These are phyloP conservation scores for Andrena trimmerana DNA, from an alignment of 2,888 invertebrate genomes.

Conservation along the genomic window DNA sequence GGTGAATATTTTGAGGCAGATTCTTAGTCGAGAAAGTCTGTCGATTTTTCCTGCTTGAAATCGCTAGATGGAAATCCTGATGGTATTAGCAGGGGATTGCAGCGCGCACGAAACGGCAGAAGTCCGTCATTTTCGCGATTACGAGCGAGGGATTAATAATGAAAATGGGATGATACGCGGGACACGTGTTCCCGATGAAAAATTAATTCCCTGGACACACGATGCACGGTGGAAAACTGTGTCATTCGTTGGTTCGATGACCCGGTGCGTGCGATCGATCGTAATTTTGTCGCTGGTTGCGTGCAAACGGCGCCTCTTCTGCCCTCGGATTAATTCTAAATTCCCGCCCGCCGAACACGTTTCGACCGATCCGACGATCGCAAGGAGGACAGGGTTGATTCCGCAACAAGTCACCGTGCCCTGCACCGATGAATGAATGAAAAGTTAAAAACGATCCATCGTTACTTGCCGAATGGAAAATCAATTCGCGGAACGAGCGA, in stretches of 20 bases:
- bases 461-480: neutral
- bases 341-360: neutral
- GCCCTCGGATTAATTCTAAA: neutral
- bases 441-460: neutral
- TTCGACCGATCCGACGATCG: too few species aligned
- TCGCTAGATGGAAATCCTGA: neutral
- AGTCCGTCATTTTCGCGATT: neutral
- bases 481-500: conserved; percentile 11
- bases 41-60: neutral
- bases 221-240: conserved; percentile 34
- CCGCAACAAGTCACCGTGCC: too few species aligned
- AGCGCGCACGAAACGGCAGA: neutral
- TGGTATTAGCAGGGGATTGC: neutral
- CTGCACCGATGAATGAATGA: too few species aligned
- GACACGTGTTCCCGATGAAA: conserved; percentile 37
- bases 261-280: conserved; percentile 41
- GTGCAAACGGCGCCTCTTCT: neutral
- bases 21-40: neutral
- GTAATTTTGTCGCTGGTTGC: conserved; percentile 20
- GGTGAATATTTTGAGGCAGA: neutral
- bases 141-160: conserved; percentile 29
- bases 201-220: conserved; percentile 31
- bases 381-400: too few species aligned
- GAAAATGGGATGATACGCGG: conserved; percentile 22
- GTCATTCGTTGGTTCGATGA: conserved; percentile 54